Evolutionary conservation across 2,888 invertebrate species (phyloP).

Genomic region (Calliphora vomitoria): DNA sequence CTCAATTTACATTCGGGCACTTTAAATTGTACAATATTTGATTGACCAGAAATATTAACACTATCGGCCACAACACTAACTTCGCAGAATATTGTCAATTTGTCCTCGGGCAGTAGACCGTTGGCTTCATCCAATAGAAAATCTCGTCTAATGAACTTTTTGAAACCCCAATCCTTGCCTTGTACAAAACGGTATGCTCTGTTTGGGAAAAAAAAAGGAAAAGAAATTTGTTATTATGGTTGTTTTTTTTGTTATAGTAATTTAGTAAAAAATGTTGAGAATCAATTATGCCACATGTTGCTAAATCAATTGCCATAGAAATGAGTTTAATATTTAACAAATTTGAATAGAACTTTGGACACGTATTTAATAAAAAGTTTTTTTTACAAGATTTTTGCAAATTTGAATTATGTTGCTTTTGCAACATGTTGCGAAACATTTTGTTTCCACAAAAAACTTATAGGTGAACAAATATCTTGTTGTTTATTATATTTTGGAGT

Average conservation of each 20-base stretch:
- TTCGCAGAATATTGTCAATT: constrained; percentile 99
- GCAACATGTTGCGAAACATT: neutral
- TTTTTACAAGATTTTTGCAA: too few relatives aligned
- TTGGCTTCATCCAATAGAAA: constrained; percentile 99
- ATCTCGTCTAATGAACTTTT: constrained; percentile 99
- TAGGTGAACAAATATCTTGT: too few relatives aligned
- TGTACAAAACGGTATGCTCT: constrained; percentile 99
- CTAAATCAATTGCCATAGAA: too few relatives aligned
- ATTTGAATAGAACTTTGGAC: too few relatives aligned
- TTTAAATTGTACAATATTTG: constrained; percentile 98
- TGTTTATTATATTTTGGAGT: too few relatives aligned
- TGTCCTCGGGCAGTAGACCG: constrained; percentile 98
- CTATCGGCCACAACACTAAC: constrained; percentile 99
- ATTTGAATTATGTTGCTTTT: neutral
- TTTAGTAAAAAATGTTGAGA: too few relatives aligned
- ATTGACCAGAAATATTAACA: constrained; percentile 99
- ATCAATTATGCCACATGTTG: too few relatives aligned
- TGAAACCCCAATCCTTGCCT: constrained; percentile 99
- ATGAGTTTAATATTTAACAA: too few relatives aligned
- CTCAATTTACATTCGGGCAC: constrained; percentile 96
- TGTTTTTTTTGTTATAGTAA: too few relatives aligned
- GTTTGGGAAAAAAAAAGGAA: constrained; percentile 39
- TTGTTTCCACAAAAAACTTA: too few relatives aligned
- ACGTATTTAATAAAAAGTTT: too few relatives aligned
- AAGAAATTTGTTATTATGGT: constrained; percentile 11